These are phyloP conservation scores for Patagioenas fasciata DNA, from an alignment of 2,113 vertebrate genomes.

Conservation along the genomic window DNA sequence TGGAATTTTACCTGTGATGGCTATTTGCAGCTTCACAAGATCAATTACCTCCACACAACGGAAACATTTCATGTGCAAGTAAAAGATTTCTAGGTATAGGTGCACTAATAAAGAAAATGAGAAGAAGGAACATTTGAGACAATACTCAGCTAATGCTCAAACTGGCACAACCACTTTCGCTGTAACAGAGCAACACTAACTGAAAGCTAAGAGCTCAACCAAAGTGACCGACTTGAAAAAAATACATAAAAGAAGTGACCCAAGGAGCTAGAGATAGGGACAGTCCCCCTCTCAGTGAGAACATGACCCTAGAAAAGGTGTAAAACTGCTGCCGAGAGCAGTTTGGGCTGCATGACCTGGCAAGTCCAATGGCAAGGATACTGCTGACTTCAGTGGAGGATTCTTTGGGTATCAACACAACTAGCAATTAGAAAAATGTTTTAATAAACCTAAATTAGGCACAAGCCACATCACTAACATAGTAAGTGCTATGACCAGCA, in stretches of 20 bases:
- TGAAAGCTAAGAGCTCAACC: neutral
- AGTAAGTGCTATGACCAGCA: neutral
- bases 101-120: neutral
- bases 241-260: rapidly evolving
- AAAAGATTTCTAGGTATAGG: neutral
- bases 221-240: neutral
- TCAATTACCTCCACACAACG: neutral
- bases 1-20: neutral
- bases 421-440: neutral
- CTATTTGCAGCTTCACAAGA: neutral
- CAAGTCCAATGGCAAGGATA: neutral
- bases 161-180: neutral
- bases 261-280: neutral
- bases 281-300: neutral
- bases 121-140: neutral
- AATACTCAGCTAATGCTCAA: neutral
- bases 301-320: rapidly evolving
- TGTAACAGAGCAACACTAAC: neutral
- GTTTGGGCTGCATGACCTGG: neutral
- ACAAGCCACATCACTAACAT: neutral
- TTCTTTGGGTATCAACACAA: neutral
- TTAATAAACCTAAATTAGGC: neutral
- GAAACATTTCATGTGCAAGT: neutral
- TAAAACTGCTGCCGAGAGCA: neutral
- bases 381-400: neutral